These are phyloP conservation scores for Thaleichthys pacificus DNA, from an alignment of 2,797 vertebrate species.

Conservation along the genomic window DNA sequence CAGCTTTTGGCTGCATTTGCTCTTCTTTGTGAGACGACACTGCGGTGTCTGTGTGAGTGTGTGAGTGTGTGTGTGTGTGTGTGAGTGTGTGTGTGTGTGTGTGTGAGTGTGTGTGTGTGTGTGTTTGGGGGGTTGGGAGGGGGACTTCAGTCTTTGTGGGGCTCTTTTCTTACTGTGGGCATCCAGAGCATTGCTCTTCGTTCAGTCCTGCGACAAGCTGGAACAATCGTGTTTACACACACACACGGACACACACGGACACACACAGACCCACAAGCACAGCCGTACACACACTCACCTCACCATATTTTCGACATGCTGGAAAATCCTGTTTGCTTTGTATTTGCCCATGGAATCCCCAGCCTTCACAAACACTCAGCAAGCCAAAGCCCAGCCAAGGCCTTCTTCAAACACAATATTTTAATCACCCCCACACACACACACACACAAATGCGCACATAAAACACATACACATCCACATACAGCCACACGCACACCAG, in stretches of 20 bases:
- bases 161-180: constrained; percentile 50
- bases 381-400: constrained; percentile 28
- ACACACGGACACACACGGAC: neutral
- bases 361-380: constrained; percentile 35
- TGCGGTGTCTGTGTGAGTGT: constrained; percentile 18
- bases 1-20: constrained; percentile 62
- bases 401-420: constrained; percentile 8
- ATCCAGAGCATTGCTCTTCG: neutral
- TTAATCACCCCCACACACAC: constrained; percentile 8
- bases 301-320: constrained; percentile 36
- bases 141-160: constrained; percentile 37
- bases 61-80: constrained; percentile 33
- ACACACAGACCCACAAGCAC: constrained; percentile 3
- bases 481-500: constrained; percentile 1
- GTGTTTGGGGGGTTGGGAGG: neutral
- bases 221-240: constrained; percentile 9
- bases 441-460: constrained; percentile 7
- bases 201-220: neutral
- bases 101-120: constrained; percentile 26
- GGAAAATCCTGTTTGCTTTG: constrained; percentile 65
- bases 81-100: constrained; percentile 25
- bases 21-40: constrained; percentile 43
- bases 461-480: constrained; percentile 3
- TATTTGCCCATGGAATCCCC: constrained; percentile 51
- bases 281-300: neutral